phyloP scores from a whole-genome alignment of 2,888 invertebrate genomes.

The Tetrapedia diversipes region DNA sequence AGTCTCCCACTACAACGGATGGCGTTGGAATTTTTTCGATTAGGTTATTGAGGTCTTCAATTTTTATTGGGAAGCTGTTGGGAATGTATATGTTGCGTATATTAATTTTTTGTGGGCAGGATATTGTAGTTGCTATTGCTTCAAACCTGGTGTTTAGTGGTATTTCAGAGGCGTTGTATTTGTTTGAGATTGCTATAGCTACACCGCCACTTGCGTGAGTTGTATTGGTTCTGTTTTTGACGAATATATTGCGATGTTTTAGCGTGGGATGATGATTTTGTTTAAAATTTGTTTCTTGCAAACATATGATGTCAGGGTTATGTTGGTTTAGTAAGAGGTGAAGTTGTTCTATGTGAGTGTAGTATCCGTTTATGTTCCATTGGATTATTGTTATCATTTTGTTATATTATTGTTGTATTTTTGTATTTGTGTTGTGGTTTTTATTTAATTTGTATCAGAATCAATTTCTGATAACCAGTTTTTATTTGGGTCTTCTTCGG shows the following conservation, averaged over 20 bases:
- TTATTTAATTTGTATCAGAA: no score
- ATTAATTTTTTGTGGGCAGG: not conserved
- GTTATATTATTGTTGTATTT: no score
- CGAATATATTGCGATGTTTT: not conserved
- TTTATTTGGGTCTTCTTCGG: no score
- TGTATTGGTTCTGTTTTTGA: no score
- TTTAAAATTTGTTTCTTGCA: constrained; percentile 3
- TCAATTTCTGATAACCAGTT: no score
- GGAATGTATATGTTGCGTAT: not conserved
- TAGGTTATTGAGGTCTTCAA: constrained; percentile 1
- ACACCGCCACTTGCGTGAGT: not conserved
- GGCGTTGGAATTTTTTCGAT: constrained; percentile 6
- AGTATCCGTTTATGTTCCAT: constrained; percentile 9
- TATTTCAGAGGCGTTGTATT: not conserved
- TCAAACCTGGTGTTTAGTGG: not conserved
- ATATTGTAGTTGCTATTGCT: constrained; percentile 10
- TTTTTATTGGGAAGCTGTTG: not conserved
- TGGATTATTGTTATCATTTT: constrained; percentile 11
- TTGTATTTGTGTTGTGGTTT: not conserved
- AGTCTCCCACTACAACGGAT: not conserved
- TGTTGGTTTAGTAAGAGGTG: constrained; percentile 1
- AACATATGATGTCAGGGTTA: not conserved
- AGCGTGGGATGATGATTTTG: not conserved
- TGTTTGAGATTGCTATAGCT: not conserved
- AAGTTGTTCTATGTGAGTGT: not conserved